These are phyloP conservation scores for Lasioglossum figueresi DNA, from an alignment of 2,888 invertebrate genomes.

Conservation along the genomic window DNA sequence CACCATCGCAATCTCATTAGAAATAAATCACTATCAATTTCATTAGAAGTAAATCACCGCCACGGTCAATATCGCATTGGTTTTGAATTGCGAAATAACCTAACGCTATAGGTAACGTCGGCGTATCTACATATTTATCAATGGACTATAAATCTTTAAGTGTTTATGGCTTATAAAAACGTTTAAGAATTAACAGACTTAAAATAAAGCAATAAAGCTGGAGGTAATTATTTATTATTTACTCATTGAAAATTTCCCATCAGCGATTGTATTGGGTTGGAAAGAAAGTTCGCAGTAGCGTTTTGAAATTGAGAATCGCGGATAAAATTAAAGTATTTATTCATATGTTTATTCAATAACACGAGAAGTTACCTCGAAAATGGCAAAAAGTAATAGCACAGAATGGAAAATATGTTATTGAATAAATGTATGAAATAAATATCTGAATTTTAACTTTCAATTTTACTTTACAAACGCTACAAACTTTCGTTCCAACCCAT, in stretches of 20 bases:
- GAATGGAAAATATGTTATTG: too few relatives aligned
- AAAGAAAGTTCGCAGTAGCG: too few relatives aligned
- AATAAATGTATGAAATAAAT: too few relatives aligned
- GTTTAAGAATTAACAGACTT: background rate
- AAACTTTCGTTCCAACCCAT: too few relatives aligned
- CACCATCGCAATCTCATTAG: background rate
- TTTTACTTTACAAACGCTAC: too few relatives aligned
- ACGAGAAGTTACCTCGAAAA: too few relatives aligned
- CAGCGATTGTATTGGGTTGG: too few relatives aligned
- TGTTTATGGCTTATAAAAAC: background rate
- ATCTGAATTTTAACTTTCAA: too few relatives aligned
- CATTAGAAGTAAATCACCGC: background rate
- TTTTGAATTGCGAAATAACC: background rate
- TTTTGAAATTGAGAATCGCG: too few relatives aligned
- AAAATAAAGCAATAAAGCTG: background rate
- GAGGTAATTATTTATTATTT: background rate
- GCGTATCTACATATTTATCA: background rate
- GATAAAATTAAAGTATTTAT: too few relatives aligned
- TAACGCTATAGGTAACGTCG: background rate
- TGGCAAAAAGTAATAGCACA: too few relatives aligned
- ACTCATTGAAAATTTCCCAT: background rate
- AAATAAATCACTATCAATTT: background rate
- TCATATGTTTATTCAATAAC: too few relatives aligned
- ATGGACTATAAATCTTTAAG: background rate
- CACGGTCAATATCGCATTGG: background rate